These are phyloP conservation scores for Cyprinus carpio DNA, from an alignment of 2,113 vertebrate species.

Conservation along the genomic window DNA sequence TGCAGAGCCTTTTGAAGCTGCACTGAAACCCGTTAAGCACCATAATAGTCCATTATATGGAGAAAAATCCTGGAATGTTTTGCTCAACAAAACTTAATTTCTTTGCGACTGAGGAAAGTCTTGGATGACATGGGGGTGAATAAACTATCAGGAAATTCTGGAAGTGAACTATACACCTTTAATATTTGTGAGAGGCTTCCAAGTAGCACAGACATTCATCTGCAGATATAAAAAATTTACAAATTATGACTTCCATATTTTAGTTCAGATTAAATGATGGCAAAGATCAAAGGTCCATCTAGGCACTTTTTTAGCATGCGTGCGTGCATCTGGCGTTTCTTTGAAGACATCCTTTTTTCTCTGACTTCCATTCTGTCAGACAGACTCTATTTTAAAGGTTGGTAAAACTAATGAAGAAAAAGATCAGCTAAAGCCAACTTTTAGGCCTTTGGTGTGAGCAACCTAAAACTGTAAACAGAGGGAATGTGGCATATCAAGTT, in stretches of 20 bases:
- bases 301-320: neutral
- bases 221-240: neutral
- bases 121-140: too few species aligned
- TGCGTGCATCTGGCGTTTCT: neutral
- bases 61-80: too few species aligned
- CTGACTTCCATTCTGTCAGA: neutral
- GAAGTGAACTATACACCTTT: neutral
- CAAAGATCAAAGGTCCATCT: constrained; percentile 38
- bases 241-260: constrained; percentile 7
- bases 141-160: too few species aligned
- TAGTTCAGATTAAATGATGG: constrained; percentile 30
- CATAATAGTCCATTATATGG: too few species aligned
- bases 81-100: too few species aligned
- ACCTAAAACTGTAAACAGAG: neutral
- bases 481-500: neutral
- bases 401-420: neutral
- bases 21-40: too few species aligned
- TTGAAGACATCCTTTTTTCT: neutral
- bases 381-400: neutral
- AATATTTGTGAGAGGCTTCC: neutral
- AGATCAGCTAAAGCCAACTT: neutral
- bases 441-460: neutral
- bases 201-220: neutral
- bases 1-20: too few species aligned
- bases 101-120: too few species aligned